phyloP scores from a whole-genome alignment of 2,113 vertebrate species.

The Gobius niger region DNA sequence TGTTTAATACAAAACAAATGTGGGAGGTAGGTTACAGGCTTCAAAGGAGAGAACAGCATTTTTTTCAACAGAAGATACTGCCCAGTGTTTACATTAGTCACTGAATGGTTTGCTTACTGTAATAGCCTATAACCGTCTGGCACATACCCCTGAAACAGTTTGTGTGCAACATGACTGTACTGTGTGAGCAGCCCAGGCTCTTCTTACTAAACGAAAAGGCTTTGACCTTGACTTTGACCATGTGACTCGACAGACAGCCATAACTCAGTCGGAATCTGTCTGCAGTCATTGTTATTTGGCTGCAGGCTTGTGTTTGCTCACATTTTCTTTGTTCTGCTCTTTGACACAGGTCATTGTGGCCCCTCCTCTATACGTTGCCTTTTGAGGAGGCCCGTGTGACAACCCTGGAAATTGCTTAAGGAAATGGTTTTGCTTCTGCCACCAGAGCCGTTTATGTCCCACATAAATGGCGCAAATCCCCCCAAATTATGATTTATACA shows the following conservation, averaged over 20 bases:
- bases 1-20: slow-evolving; percentile 13
- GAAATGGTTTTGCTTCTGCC: slow-evolving; percentile 1
- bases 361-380: slow-evolving; percentile 17
- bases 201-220: neutral
- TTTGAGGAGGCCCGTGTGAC: neutral
- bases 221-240: slow-evolving; percentile 20
- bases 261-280: slow-evolving; percentile 42
- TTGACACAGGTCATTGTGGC: slow-evolving; percentile 6
- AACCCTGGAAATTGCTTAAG: slow-evolving; percentile 1
- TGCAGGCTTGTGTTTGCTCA: slow-evolving; percentile 7
- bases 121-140: too few relatives aligned
- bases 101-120: neutral
- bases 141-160: too few relatives aligned
- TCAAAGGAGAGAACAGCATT: too few relatives aligned
- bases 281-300: slow-evolving; percentile 39
- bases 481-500: slow-evolving; percentile 39
- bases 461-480: slow-evolving; percentile 19
- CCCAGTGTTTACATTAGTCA: neutral
- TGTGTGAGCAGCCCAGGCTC: neutral
- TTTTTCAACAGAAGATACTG: neutral
- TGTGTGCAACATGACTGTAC: neutral
- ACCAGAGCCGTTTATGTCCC: slow-evolving; percentile 1
- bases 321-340: slow-evolving; percentile 18
- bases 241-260: slow-evolving; percentile 29
- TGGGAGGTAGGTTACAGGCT: neutral